Base-by-base conservation (phyloP, 2,888 invertebrate genomes). In the Trichopoda pennipes region DNA sequence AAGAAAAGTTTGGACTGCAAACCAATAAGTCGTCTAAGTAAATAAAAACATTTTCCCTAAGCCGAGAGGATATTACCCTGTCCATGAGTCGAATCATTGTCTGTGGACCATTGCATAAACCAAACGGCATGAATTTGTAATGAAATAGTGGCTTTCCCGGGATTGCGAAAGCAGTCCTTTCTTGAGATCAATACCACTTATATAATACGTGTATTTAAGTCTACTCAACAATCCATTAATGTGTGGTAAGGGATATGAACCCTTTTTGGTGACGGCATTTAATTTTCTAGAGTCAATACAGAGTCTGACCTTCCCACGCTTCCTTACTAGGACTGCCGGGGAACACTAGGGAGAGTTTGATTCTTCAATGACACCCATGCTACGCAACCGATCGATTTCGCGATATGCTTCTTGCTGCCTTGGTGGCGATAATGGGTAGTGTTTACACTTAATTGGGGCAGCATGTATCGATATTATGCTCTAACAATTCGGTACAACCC, bases 11-110 rank as follows among this genome's bases (percentile, higher is more conserved):
- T n/a, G n/a, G n/a, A n/a, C n/a, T n/a, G n/a, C n/a, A n/a, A n/a
- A n/a, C n/a, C n/a, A n/a, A n/a, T n/a, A n/a, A n/a, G n/a, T n/a
- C n/a, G n/a, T n/a, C n/a, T n/a, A n/a, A n/a, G n/a, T n/a, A n/a
- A n/a, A n/a, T n/a, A n/a, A n/a, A n/a, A 58, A 38, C 35, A 58
- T 14, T 58, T 58, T 14, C 58, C 38, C n/a, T 58, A 38, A 4
- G 3, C 19, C 7, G n/a, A n/a, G 7, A 44, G n/a, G 7, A 44
- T n/a, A n/a, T 44, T 44, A n/a, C 44, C n/a, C n/a, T 44, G n/a
- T 44, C 44, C n/a, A 44, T 44, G 2, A n/a, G 44, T 8, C 17
- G 17, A 17, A 17, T 49, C 47, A 49, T 49, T 1, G 17, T 49
- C 6, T 49, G 47, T 1, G 19, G 47, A 49, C 47, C 17, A 49